Base-by-base conservation (phyloP, 2,888 invertebrate genomes). In the Pediacus dermestoides region DNA sequence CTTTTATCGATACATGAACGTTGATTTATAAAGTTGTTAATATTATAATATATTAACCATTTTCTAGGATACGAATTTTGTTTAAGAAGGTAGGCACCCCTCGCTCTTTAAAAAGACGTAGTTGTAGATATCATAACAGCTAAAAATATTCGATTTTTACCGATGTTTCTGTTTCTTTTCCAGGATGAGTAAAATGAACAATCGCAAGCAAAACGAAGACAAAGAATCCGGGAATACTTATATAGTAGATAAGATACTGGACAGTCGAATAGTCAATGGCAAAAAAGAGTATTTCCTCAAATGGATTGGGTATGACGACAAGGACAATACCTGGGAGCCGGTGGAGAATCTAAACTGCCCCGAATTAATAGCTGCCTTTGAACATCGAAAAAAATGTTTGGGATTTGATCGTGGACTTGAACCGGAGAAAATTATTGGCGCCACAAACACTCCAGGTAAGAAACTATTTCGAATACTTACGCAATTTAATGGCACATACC, bases 251-350 rank as follows among this genome's bases (percentile, higher is more conserved):
- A 90, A 88, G 64, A 90, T 95, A 7, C 72, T 93, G 33, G 91
- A 94, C 62, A 81, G 88, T 52, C 76, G 92, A 50, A 76, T 88
- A 1, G 66, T 74, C 8, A 74, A 75, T 45, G 78, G 80, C 50
- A 75, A 77, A 32, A 63, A 62, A 39, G 75, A 78, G 58, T 79
- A 77, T 51, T 69, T 72, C 37, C 47, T 81, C 66, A 70, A 87
- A 75, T 78, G 86, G 85, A 70, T 87, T 63, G 88, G 88, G 0
- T 89, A 88, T 62, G 82, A 80, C 30, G 83, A 88, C 59, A 85
- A 84, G 30, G 94, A 95, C 57, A 95, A 95, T 60, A 94, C 95
- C 1, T 95, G 95, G 95, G 95, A 95, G 59, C 95, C 95, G 0
- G 88, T 88, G 54, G 90, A 90, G 56, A 64, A 67, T 35, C 73